Base-by-base conservation (phyloP, 2,113 vertebrate species). In the Pachyramphus minor region DNA sequence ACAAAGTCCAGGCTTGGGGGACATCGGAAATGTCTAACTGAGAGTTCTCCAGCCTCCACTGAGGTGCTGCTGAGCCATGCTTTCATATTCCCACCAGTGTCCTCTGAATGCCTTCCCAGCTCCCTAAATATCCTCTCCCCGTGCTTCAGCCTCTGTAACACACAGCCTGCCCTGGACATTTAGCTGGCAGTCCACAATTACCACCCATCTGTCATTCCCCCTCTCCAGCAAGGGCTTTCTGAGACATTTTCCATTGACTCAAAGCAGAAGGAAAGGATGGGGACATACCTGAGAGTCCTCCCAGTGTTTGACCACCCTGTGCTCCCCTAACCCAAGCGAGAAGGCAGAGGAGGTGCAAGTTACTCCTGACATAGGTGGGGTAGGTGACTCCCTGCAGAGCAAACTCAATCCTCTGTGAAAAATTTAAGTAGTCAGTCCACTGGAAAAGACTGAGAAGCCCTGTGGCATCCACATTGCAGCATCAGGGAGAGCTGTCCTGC, bases 331-430 rank as follows among this genome's bases (percentile, higher is more conserved):
- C 3, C 11, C 15, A 5, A 0, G 12, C 0, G 4, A n/a, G 55
- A 82, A 84, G 27, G 33, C 7, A 74, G 42, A 58, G 30, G 33
- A 60, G 24, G 53, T 22, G 11, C 35, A 80, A 64, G 14, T 20
- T 20, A 11, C 39, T 27, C 15, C 55, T 66, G 5, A 39, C 0
- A 3, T 0, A 13, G 1, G 17, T 22, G 20, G 4, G 6, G 50
- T 4, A 23, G 17, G 47, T 11, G 35, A n/a, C 3, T 72, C 12
- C 17, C 50, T 45, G 11, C 14, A 64, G 23, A 77, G 44, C 56
- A 86, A 58, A 72, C 27, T 75, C 67, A 44, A 39, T 5, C 6
- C 6, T 8, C 8, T 3, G 15, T 39, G 30, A 20, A 68, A 74
- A 37, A 74, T 35, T 58, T 6, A 56, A 45, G 31, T 14, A 14